Evolutionary conservation across 1,140 invertebrate genomes (phyloP).

Genomic region (Bombus difficillimus): DNA sequence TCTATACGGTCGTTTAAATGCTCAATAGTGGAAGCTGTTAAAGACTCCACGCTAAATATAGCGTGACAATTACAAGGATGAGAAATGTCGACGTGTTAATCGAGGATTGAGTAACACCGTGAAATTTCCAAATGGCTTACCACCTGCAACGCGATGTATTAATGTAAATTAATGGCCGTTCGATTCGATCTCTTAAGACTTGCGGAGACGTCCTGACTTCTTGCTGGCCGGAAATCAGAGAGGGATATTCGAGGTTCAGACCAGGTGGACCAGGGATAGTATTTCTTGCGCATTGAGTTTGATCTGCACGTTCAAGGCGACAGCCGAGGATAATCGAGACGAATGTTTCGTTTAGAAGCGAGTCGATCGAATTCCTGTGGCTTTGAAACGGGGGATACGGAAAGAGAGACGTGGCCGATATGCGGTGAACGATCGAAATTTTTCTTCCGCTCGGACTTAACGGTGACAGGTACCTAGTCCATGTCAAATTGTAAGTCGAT

Average conservation of each 20-base stretch:
- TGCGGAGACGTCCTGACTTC: not conserved
- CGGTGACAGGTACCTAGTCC: slow-evolving; percentile 69
- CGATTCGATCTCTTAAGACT: not conserved
- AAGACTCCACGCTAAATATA: not conserved
- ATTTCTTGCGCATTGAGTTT: slow-evolving; percentile 15
- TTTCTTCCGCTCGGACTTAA: slow-evolving; percentile 66
- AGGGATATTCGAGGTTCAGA: not conserved
- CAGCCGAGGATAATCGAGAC: slow-evolving; percentile 62
- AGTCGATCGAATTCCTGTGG: slow-evolving; percentile 61
- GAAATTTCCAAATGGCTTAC: not conserved
- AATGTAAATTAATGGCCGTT: not conserved
- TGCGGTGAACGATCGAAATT: slow-evolving; percentile 67
- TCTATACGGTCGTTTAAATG: not conserved
- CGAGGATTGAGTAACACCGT: too few species aligned
- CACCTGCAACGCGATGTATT: not conserved
- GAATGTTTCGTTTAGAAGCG: slow-evolving; percentile 64
- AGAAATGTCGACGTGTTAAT: not conserved
- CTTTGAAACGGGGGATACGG: not conserved
- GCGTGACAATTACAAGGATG: not conserved
- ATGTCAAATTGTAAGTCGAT: slow-evolving; percentile 75
- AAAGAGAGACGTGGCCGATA: not conserved
- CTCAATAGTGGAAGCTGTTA: too few species aligned
- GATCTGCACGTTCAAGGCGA: slow-evolving; percentile 28
- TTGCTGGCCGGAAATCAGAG: not conserved
- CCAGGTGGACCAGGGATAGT: not conserved